phyloP scores from a whole-genome alignment of 1,140 invertebrate species.

The Nomia melanderi region DNA sequence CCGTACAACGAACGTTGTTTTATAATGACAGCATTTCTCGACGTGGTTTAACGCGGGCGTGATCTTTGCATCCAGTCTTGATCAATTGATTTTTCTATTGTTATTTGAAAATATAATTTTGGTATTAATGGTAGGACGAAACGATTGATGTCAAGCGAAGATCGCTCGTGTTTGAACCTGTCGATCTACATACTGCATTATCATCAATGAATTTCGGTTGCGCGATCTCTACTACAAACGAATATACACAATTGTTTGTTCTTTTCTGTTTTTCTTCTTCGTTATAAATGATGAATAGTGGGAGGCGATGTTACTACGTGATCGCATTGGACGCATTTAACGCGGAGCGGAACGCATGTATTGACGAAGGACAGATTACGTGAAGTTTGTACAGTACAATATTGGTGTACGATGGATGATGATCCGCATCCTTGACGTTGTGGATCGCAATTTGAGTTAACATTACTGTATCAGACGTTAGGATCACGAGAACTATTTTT shows the following conservation, averaged over 20 bases:
- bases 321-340: neutral
- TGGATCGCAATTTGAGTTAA: neutral
- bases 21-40: neutral
- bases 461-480: neutral
- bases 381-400: neutral
- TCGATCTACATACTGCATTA: neutral
- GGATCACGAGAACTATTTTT: slow-evolving; percentile 9
- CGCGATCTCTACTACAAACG: neutral
- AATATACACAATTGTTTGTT: neutral
- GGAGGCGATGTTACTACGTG: neutral
- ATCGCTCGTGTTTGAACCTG: neutral
- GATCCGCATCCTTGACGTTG: neutral
- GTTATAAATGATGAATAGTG: neutral
- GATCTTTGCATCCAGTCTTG: neutral
- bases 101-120: neutral
- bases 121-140: too few relatives aligned
- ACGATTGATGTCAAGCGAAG: neutral
- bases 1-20: neutral
- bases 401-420: neutral
- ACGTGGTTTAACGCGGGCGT: neutral
- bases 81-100: neutral
- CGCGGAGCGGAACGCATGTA: neutral
- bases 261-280: neutral
- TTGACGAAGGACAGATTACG: neutral
- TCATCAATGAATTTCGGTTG: neutral